phyloP scores from a whole-genome alignment of 1,140 invertebrate genomes.

The Saccostrea cuccullata region DNA sequence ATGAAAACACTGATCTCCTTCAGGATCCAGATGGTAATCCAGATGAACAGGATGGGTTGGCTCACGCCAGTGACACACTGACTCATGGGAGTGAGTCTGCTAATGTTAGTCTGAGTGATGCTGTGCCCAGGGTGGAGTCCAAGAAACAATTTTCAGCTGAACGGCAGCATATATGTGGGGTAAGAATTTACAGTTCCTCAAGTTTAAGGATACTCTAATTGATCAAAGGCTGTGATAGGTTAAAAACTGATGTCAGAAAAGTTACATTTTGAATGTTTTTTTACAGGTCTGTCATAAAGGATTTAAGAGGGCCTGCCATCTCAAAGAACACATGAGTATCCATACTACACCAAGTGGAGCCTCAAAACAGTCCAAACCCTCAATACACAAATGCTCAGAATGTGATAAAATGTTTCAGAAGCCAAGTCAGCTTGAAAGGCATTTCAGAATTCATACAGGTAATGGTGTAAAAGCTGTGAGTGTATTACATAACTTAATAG shows the following conservation, averaged over 20 bases:
- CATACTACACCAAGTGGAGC: conserved; percentile 63
- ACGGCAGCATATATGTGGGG: conserved; percentile 59
- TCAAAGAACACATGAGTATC: conserved; percentile 74
- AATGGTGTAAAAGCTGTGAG: not conserved
- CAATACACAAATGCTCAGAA: conserved; percentile 70
- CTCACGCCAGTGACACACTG: conserved; percentile 45
- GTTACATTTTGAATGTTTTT: not conserved
- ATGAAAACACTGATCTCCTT: conserved; percentile 52
- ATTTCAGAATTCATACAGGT: conserved; percentile 86
- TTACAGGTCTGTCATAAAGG: conserved; percentile 74
- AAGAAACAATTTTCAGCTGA: conserved; percentile 41
- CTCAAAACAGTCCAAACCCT: conserved; percentile 53
- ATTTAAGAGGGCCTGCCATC: conserved; percentile 73
- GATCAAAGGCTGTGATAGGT: not conserved
- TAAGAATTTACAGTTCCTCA: conserved; percentile 23
- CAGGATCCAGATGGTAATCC: not conserved
- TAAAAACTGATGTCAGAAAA: not conserved
- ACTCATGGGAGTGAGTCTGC: conserved; percentile 56
- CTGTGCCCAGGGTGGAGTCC: not conserved
- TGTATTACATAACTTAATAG: too few species aligned
- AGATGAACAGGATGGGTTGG: conserved; percentile 38
- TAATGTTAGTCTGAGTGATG: conserved; percentile 58
- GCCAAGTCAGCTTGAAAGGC: conserved; percentile 76
- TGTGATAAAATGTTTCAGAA: conserved; percentile 78
- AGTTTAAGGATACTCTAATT: not conserved